Conservation (phyloP, 30 jellyfish, hydroid and myxozoan genomes). For the Rhopilema esculentum region DNA sequence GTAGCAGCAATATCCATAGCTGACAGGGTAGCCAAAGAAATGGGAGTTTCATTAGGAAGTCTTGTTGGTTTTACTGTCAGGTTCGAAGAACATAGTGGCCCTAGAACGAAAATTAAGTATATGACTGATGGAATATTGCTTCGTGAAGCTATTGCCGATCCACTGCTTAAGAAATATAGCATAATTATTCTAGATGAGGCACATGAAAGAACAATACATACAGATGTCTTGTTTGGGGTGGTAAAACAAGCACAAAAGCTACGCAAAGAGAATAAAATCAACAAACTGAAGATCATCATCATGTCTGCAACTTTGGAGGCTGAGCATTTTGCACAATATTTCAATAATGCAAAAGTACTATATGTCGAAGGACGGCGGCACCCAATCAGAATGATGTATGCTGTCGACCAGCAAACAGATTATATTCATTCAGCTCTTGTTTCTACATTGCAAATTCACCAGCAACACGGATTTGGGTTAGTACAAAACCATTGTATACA, state of each 20-base stretch:
- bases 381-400: conserved; percentile 84
- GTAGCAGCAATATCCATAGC: conserved; percentile 99
- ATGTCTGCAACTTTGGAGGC: conserved; percentile 99
- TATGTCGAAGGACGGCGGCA: conserved; percentile 92
- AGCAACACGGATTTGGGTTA: conserved; percentile 83
- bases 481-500: too few species aligned
- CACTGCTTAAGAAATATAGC: conserved; percentile 59
- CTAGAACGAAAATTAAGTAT: conserved; percentile 76
- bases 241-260: conserved; percentile 85
- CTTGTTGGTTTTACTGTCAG: conserved; percentile 96
- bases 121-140: conserved; percentile 92
- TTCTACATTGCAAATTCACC: conserved; percentile 82
- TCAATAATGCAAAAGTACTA: conserved; percentile 83
- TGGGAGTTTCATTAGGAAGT: conserved; percentile 66
- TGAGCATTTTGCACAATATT: conserved; percentile 84
- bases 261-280: conserved; percentile 33
- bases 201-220: conserved; percentile 92
- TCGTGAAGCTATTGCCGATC: conserved; percentile 82
- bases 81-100: conserved; percentile 85
- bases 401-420: conserved; percentile 88
- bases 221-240: conserved; percentile 94
- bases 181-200: conserved; percentile 88
- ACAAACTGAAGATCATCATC: conserved; percentile 70
- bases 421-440: conserved; percentile 84
- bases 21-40: conserved; percentile 81